A percentile compares a stretch with the other conserved stretches of the same genome.
phyloP scores from a whole-genome alignment of 2,888 invertebrate genomes.

The Mimumesa dahlbomi region DNA sequence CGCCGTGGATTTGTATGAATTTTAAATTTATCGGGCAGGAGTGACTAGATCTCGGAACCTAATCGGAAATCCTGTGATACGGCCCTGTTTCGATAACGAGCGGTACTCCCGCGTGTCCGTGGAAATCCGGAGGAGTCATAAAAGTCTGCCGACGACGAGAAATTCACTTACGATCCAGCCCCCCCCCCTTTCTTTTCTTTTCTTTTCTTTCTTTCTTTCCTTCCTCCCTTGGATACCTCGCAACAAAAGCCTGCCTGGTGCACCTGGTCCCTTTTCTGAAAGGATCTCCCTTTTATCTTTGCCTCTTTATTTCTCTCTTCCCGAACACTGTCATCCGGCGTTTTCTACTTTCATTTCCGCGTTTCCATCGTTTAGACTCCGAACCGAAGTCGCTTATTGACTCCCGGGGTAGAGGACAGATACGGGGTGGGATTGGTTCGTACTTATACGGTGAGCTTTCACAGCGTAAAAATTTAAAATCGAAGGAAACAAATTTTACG shows the following conservation, averaged over 20 bases:
- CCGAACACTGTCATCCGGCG: neutral
- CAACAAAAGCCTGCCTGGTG: slow-evolving; percentile 9
- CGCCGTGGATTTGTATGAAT: no score
- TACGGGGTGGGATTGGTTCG: no score
- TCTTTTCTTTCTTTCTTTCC: slow-evolving; percentile 1
- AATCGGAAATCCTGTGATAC: slow-evolving; percentile 17
- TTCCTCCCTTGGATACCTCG: neutral
- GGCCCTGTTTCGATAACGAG: slow-evolving; percentile 29
- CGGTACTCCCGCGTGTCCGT: slow-evolving; percentile 22
- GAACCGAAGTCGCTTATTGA: slow-evolving; percentile 30
- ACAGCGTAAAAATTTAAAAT: no score
- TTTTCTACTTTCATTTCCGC: slow-evolving; percentile 38
- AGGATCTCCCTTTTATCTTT: neutral
- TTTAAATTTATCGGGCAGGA: no score
- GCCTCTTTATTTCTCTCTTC: neutral
- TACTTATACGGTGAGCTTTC: no score
- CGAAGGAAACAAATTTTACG: no score
- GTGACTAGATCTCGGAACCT: no score
- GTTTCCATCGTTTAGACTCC: slow-evolving; percentile 18
- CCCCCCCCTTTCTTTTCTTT: neutral
- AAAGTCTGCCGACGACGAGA: slow-evolving; percentile 38
- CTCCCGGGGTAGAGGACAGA: slow-evolving; percentile 38
- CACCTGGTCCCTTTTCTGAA: neutral
- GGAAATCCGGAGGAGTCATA: slow-evolving; percentile 31
- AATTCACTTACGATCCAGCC: slow-evolving; percentile 44